Evolutionary conservation across 2,797 vertebrate genomes (phyloP), one percentile per base, ranked within the genome.

Genomic region (Eospalax fontanierii): DNA sequence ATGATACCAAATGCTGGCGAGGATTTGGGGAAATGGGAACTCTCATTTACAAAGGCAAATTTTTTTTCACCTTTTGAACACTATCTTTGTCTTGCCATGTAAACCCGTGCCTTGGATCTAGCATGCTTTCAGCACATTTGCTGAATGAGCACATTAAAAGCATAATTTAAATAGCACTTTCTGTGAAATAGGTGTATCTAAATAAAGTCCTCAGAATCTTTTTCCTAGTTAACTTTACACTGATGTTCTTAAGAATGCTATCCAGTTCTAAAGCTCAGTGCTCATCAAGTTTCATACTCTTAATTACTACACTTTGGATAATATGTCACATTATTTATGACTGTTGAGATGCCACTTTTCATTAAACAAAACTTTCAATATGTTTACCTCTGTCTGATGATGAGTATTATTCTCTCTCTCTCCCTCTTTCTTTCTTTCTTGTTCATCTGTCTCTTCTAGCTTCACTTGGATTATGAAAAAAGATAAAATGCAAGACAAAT

Each of bases 91-190:
- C 8, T 9, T 54, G 12, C 46, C 50, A 54, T 54, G 50, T 54
- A 54, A 54, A 15, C 9, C 50, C 16, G 90, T 4, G 5, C 46
- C 30, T 81, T 75, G 54, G n/a, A 24, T 21, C 12, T 82, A 73
- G 66, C 38, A 78, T 35, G 7, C 18, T 35, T 78, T 86, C 33
- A 89, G 33, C 87, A 50, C 33, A 81, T 8, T 66, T 86, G 26
- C 11, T 63, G 35, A 89, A 59, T 78, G 26, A 86, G 61, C 81
- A 50, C 8, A 54, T 54, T 54, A n/a, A 66, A 86, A 75, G 33
- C 9, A 66, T 38, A 14, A 94, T 82, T 88, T 61, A 65, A 65
- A 87, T 59, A 66, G 22, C 40, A n/a, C 76, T 87, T 89, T 89
- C 57, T 16, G 18, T 22, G 63, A 96, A 33, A 30, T 30, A 74